Percentiles rank a stretch among this genome's conserved stretches.
Evolutionary conservation across 2,888 invertebrate species (phyloP).

Genomic region (Pandemis corylana): DNA sequence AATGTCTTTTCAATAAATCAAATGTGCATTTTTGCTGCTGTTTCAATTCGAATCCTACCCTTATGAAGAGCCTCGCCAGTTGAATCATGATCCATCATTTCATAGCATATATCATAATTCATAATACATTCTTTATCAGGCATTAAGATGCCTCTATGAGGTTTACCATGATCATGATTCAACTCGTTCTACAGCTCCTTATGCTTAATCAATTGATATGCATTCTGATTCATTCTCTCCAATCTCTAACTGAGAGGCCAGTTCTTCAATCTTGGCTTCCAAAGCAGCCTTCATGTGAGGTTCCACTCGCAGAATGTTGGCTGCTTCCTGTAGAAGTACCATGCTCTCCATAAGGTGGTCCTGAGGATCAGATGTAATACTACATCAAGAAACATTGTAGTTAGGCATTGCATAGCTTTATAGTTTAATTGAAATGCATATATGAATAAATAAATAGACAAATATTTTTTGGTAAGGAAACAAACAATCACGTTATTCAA

Average conservation of each 20-base stretch:
- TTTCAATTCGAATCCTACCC: not conserved
- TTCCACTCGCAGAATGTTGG: conserved; percentile 85
- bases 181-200: not conserved
- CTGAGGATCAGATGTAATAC: conserved; percentile 65
- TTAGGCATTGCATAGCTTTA: too few relatives aligned
- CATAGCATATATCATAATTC: too few relatives aligned
- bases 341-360: conserved; percentile 84
- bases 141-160: not conserved
- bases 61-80: not conserved
- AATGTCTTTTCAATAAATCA: conserved; percentile 5
- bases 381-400: not conserved
- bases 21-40: not conserved
- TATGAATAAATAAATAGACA: too few relatives aligned
- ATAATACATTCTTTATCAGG: not conserved
- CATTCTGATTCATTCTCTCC: conserved; percentile 51
- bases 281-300: conserved; percentile 84
- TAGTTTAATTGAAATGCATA: too few relatives aligned
- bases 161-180: not conserved
- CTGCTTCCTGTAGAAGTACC: conserved; percentile 84
- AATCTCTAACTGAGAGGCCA: conserved; percentile 65
- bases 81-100: not conserved
- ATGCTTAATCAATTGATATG: conserved; percentile 42
- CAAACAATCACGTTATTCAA: too few relatives aligned
- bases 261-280: conserved; percentile 75
- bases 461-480: too few relatives aligned